Percentiles rank a stretch among this genome's conserved stretches.
phyloP scores from a whole-genome alignment of 92 coral and sea anemone species.

The Parazoanthus swiftii region DNA sequence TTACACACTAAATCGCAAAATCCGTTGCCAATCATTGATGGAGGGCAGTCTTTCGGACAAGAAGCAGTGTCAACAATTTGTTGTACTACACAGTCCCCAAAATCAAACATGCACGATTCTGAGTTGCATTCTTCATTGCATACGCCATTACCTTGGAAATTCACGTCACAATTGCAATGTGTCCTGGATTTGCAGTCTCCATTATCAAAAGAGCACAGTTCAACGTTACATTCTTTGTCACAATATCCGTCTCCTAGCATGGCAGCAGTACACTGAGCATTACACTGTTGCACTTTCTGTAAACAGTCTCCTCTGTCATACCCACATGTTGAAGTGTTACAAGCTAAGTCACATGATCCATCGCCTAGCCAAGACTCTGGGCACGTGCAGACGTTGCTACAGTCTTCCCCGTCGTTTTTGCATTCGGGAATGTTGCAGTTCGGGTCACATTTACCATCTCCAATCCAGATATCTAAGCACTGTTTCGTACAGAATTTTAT shows the following conservation, averaged over 20 bases:
- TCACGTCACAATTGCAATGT: constrained; percentile 36
- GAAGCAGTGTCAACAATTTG: not conserved
- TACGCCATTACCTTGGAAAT: constrained; percentile 55
- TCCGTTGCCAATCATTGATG: constrained; percentile 59
- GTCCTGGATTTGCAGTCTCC: constrained; percentile 50
- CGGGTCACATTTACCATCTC: constrained; percentile 62
- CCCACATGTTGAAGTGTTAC: constrained; percentile 51
- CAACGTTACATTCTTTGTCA: constrained; percentile 60
- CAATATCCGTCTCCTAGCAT: constrained; percentile 67
- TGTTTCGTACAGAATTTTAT: constrained; percentile 52
- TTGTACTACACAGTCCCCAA: constrained; percentile 59
- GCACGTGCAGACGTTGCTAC: constrained; percentile 52
- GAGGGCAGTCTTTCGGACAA: constrained; percentile 55
- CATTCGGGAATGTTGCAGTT: constrained; percentile 49
- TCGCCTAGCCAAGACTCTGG: constrained; percentile 62
- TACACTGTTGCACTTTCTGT: constrained; percentile 37
- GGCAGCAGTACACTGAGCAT: constrained; percentile 43
- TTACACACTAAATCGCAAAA: constrained; percentile 54
- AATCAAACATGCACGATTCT: constrained; percentile 59
- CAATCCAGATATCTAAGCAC: constrained; percentile 63
- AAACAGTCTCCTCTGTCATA: constrained; percentile 64
- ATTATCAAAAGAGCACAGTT: constrained; percentile 46
- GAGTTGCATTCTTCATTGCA: constrained; percentile 54
- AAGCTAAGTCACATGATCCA: constrained; percentile 57
- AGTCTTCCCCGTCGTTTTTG: constrained; percentile 55